Percentiles rank a stretch among this genome's conserved stretches.
phyloP scores from a whole-genome alignment of 2,888 invertebrate species.

The Limnephilus lunatus region DNA sequence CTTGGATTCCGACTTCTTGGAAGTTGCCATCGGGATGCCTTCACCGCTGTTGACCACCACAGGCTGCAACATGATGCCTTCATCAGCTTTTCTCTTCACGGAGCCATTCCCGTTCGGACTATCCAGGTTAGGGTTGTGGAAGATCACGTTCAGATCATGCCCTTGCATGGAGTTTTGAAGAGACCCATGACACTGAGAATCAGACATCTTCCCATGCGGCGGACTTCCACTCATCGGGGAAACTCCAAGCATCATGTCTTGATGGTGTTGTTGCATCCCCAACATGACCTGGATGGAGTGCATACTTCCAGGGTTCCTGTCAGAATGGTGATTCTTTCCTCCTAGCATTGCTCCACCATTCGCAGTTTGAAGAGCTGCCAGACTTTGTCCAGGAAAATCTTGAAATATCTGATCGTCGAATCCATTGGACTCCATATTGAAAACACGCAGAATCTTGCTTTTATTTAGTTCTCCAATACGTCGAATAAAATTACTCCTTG shows the following conservation, averaged over 20 bases:
- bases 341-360: conserved; percentile 68
- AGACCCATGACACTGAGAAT: conserved; percentile 74
- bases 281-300: conserved; percentile 84
- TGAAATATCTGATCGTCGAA: conserved; percentile 90
- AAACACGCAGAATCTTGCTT: conserved; percentile 76
- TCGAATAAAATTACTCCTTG: background rate
- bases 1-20: conserved; percentile 85
- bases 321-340: conserved; percentile 71
- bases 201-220: conserved; percentile 71
- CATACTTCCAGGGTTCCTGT: conserved; percentile 74
- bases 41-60: conserved; percentile 72
- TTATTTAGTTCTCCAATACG: conserved; percentile 75
- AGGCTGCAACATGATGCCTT: conserved; percentile 71
- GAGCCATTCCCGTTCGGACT: conserved; percentile 67
- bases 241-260: conserved; percentile 69
- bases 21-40: conserved; percentile 74
- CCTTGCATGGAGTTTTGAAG: conserved; percentile 67
- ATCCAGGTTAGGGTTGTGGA: conserved; percentile 66
- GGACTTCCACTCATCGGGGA: conserved; percentile 71
- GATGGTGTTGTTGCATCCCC: conserved; percentile 77
- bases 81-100: conserved; percentile 70
- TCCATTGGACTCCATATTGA: conserved; percentile 81
- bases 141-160: conserved; percentile 64
- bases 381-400: conserved; percentile 82
- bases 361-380: conserved; percentile 74